Evolutionary conservation across 2,797 vertebrate genomes (phyloP).

Genomic region (Ibycter americanus): DNA sequence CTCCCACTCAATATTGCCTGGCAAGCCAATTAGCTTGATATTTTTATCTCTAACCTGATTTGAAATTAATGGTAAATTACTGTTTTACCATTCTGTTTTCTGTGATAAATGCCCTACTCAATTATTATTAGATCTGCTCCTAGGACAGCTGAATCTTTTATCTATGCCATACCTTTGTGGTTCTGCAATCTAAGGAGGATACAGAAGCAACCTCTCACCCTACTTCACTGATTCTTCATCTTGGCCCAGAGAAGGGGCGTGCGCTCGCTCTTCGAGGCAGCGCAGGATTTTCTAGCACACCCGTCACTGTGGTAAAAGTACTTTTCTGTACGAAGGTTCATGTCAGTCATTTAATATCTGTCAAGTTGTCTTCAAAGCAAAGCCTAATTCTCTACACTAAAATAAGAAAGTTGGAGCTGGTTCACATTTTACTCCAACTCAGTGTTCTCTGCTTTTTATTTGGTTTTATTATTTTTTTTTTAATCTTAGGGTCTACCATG

Average conservation of each 20-base stretch:
- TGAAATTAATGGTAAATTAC: slow-evolving; percentile 64
- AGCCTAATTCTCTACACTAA: neutral
- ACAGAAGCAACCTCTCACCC: neutral
- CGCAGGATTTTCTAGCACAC: neutral
- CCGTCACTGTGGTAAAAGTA: neutral
- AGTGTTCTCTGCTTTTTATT: neutral
- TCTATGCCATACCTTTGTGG: neutral
- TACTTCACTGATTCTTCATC: neutral
- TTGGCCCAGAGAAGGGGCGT: neutral
- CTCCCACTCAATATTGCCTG: slow-evolving; percentile 36
- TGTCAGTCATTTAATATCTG: neutral
- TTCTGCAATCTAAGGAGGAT: neutral
- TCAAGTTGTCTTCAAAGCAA: neutral
- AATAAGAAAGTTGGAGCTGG: neutral
- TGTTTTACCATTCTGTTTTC: slow-evolving; percentile 64
- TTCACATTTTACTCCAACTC: neutral
- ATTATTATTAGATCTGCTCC: slow-evolving; percentile 56
- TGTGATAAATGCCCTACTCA: slow-evolving; percentile 56
- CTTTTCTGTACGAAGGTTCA: neutral
- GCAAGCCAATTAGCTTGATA: slow-evolving; percentile 65
- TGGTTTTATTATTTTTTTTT: neutral
- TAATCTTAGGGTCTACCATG: neutral
- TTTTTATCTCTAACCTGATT: slow-evolving; percentile 73
- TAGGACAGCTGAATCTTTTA: slow-evolving; percentile 15
- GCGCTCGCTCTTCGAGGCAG: neutral